Evolutionary conservation across 2,888 invertebrate species (phyloP).

Genomic region (Acanthococcus lagerstroemiae): DNA sequence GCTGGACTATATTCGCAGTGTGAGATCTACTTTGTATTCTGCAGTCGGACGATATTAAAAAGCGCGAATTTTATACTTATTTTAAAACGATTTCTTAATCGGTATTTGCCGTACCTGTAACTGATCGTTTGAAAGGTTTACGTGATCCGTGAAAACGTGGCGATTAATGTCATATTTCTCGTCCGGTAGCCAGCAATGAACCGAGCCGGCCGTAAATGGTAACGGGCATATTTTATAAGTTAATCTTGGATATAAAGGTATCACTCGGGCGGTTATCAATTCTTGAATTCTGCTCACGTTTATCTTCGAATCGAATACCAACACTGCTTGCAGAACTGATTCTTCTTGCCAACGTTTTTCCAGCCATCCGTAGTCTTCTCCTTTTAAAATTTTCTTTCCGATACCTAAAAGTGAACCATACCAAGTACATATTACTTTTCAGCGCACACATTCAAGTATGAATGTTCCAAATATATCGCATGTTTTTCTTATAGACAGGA

Average conservation of each 20-base stretch:
- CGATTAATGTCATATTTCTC: slow-evolving; percentile 45
- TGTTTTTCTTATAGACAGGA: too few relatives aligned
- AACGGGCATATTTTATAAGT: slow-evolving; percentile 40
- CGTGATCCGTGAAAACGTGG: slow-evolving; percentile 41
- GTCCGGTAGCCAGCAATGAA: slow-evolving; percentile 46
- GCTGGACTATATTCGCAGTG: too few relatives aligned
- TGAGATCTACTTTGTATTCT: too few relatives aligned
- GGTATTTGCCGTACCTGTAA: slow-evolving; percentile 25
- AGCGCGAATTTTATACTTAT: too few relatives aligned
- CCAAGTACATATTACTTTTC: too few relatives aligned
- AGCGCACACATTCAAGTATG: too few relatives aligned
- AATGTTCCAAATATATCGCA: too few relatives aligned
- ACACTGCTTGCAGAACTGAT: slow-evolving; percentile 39
- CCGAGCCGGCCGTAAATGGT: slow-evolving; percentile 39
- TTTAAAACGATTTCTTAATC: too few relatives aligned
- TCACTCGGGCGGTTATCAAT: slow-evolving; percentile 43
- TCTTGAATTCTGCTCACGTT: slow-evolving; percentile 43
- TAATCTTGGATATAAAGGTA: slow-evolving; percentile 44
- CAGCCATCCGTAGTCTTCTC: slow-evolving; percentile 22
- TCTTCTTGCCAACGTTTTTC: slow-evolving; percentile 28
- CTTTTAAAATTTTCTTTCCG: slow-evolving; percentile 23
- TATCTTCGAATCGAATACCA: slow-evolving; percentile 44
- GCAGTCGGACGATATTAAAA: too few relatives aligned
- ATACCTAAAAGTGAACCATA: slow-evolving; percentile 14
- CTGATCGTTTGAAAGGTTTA: slow-evolving; percentile 19